These are phyloP conservation scores for Drosophila punjabiensis DNA, from an alignment of 1,140 invertebrate species.

Conservation along the genomic window DNA sequence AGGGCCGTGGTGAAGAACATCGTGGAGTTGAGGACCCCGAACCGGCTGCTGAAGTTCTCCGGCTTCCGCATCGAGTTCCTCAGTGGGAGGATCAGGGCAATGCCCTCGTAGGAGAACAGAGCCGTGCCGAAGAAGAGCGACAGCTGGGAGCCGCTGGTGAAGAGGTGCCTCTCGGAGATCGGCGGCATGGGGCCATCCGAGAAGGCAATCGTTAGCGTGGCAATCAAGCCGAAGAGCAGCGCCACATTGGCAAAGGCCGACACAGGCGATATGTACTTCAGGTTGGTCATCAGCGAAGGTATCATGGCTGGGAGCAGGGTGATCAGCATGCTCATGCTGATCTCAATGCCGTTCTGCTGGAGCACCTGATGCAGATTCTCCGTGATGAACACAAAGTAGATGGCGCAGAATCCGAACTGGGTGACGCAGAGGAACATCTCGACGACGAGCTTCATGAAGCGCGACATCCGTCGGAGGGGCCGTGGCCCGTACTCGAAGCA, in stretches of 20 bases:
- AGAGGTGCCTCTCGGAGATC: constrained; percentile 85
- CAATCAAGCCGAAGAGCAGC: constrained; percentile 88
- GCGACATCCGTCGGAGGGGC: constrained; percentile 87
- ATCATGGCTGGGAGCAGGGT: constrained; percentile 90
- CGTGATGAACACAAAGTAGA: constrained; percentile 97
- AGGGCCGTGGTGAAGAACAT: constrained; percentile 89
- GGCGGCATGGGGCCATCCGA: constrained; percentile 88
- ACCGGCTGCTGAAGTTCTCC: constrained; percentile 89
- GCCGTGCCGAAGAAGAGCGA: constrained; percentile 92
- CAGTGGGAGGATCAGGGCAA: constrained; percentile 93
- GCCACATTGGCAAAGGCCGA: constrained; percentile 90
- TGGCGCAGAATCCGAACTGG: constrained; percentile 98
- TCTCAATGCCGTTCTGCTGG: constrained; percentile 87
- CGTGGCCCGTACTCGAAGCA: constrained; percentile 91
- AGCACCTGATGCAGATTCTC: constrained; percentile 92
- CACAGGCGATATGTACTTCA: constrained; percentile 91
- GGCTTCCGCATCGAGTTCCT: constrained; percentile 95
- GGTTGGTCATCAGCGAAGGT: constrained; percentile 91
- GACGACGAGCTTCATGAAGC: constrained; percentile 88
- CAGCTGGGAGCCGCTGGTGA: constrained; percentile 87
- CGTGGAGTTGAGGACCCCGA: constrained; percentile 95
- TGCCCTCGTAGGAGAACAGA: constrained; percentile 92
- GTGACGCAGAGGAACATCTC: constrained; percentile 94
- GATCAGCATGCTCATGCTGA: constrained; percentile 88
- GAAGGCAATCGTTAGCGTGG: constrained; percentile 90